A percentile compares a stretch with the other conserved stretches of the same genome.
Evolutionary conservation across 2,888 invertebrate genomes (phyloP).

Genomic region (Myathropa florea): DNA sequence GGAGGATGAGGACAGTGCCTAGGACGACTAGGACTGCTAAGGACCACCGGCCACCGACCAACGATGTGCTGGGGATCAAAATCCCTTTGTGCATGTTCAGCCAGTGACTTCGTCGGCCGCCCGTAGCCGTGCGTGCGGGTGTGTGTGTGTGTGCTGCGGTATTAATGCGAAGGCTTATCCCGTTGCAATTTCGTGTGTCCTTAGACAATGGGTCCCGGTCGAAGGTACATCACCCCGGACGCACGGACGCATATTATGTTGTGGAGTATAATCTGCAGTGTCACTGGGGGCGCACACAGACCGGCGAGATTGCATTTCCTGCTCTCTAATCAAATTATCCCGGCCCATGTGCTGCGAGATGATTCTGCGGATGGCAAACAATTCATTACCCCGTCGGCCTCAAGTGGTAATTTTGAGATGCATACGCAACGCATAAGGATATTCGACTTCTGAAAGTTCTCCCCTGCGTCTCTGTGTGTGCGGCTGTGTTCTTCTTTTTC

Average conservation of each 20-base stretch:
- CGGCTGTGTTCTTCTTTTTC: not conserved
- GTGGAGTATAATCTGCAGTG: not conserved
- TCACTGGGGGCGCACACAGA: constrained; percentile 7
- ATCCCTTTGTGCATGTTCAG: constrained; percentile 53
- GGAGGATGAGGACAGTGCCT: not conserved
- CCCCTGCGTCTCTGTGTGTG: too few species aligned
- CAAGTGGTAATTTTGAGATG: constrained; percentile 19
- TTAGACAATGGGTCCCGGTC: constrained; percentile 34
- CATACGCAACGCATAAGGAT: not conserved
- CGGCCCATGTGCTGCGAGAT: constrained; percentile 14
- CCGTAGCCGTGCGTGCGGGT: not conserved
- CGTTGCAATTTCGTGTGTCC: constrained; percentile 42
- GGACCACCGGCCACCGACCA: not conserved
- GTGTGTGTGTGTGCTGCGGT: constrained; percentile 30
- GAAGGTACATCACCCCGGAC: not conserved
- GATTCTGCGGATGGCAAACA: constrained; percentile 39
- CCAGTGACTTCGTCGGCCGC: constrained; percentile 27
- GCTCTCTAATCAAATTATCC: constrained; percentile 46
- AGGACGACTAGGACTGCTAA: not conserved
- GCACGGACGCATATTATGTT: not conserved
- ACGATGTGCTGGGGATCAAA: constrained; percentile 5
- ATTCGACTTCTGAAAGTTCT: too few species aligned
- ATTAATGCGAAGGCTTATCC: constrained; percentile 46
- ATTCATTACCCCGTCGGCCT: constrained; percentile 28
- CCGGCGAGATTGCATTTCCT: constrained; percentile 34